phyloP scores from a whole-genome alignment of 2,888 invertebrate species.

The Netelia virgata region DNA sequence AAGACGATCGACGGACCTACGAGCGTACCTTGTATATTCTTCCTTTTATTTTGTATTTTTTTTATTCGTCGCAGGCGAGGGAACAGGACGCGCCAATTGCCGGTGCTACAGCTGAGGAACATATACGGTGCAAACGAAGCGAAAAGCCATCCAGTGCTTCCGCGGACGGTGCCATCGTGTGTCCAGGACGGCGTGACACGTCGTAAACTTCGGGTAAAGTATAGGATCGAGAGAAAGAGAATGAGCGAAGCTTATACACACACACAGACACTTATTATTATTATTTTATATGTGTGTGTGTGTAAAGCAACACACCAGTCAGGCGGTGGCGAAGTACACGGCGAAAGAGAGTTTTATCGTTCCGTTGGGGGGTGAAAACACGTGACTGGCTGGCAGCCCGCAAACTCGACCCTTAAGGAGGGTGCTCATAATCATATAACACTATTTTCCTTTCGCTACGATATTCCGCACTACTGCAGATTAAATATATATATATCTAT shows the following conservation, averaged over 20 bases:
- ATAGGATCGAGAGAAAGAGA: conserved; percentile 47
- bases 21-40: background rate
- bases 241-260: conserved; percentile 47
- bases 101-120: background rate
- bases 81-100: background rate
- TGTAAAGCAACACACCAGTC: conserved; percentile 15
- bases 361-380: conserved; percentile 20
- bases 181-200: conserved; percentile 71
- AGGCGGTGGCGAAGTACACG: background rate
- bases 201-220: conserved; percentile 73
- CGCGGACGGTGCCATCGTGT: conserved; percentile 51
- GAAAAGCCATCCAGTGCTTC: conserved; percentile 59
- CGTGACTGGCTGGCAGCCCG: background rate
- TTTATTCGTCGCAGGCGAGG: conserved; percentile 8
- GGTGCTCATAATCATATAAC: conserved; percentile 8
- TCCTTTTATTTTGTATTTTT: background rate
- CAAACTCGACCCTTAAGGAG: conserved; percentile 30
- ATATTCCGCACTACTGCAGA: conserved; percentile 4
- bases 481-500: background rate
- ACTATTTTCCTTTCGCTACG: conserved; percentile 3
- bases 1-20: background rate
- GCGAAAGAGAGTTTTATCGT: conserved; percentile 62
- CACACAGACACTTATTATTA: no score
- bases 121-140: conserved; percentile 56
- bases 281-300: conserved; percentile 13